phyloP scores from a whole-genome alignment of 2,113 vertebrate genomes.

The Rattus rattus region DNA sequence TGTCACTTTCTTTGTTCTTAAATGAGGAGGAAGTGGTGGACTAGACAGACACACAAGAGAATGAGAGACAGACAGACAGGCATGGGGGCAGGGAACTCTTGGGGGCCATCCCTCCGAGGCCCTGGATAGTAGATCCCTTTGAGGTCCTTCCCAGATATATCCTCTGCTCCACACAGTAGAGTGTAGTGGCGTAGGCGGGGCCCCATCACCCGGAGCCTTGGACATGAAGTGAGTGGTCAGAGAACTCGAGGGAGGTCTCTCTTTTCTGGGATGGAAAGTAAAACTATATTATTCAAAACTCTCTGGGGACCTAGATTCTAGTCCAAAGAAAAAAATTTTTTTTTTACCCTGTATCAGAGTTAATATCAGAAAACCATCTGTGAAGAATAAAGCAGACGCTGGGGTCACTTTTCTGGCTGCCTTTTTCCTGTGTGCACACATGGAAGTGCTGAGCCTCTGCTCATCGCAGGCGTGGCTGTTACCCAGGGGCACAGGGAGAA shows the following conservation, averaged over 20 bases:
- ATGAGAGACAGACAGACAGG: neutral
- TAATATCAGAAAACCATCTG: neutral
- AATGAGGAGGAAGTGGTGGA: neutral
- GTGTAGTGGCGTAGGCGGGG: no score
- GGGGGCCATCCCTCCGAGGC: no score
- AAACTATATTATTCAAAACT: neutral
- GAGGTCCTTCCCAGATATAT: neutral
- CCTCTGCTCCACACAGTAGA: neutral
- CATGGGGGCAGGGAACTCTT: neutral
- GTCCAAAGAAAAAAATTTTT: neutral
- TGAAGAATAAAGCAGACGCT: neutral
- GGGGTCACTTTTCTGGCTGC: neutral
- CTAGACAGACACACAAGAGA: neutral
- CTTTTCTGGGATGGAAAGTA: neutral
- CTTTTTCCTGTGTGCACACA: neutral
- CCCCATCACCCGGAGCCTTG: neutral
- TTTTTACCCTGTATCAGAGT: no score
- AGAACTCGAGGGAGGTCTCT: neutral
- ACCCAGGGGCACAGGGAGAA: neutral
- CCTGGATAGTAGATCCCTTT: neutral
- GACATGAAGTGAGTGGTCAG: neutral
- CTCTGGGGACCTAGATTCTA: neutral
- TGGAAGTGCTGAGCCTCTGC: neutral
- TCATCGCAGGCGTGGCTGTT: neutral
- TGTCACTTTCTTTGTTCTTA: neutral